Percentiles rank a stretch among this genome's conserved stretches.
These are phyloP conservation scores for Nemopilema nomurai DNA, from an alignment of 30 jellyfish, hydroid and myxozoan genomes.

Conservation along the genomic window DNA sequence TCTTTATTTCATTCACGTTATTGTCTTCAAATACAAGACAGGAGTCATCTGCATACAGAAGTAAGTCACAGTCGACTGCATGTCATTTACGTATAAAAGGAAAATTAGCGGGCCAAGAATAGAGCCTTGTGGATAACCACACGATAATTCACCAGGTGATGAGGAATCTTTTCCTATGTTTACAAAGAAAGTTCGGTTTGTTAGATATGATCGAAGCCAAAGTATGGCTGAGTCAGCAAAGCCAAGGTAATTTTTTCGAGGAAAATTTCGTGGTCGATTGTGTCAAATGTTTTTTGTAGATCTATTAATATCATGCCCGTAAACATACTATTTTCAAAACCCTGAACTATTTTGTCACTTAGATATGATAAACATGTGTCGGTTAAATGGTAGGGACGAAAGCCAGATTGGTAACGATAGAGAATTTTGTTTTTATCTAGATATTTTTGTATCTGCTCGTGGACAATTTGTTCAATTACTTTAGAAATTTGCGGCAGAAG, in stretches of 20 bases:
- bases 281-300: too few relatives aligned
- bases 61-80: constrained; percentile 34
- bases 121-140: constrained; percentile 18
- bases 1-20: background rate
- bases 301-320: too few relatives aligned
- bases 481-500: too few relatives aligned
- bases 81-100: background rate
- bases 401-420: too few relatives aligned
- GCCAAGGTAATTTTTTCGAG: constrained; percentile 36
- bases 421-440: too few relatives aligned
- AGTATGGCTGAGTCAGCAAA: constrained; percentile 16
- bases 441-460: too few relatives aligned
- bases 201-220: constrained; percentile 35
- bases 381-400: too few relatives aligned
- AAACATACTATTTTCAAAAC: too few relatives aligned
- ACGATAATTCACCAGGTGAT: constrained; percentile 5
- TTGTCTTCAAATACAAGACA: constrained; percentile 25
- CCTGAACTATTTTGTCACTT: too few relatives aligned
- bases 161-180: constrained; percentile 21
- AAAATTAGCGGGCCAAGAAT: constrained; percentile 11
- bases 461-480: too few relatives aligned
- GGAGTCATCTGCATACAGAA: constrained; percentile 43
- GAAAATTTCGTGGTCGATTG: constrained; percentile 7
- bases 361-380: too few relatives aligned
- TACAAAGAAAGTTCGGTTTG: constrained; percentile 9